Conservation (phyloP, 2,888 invertebrate genomes). For the Phania funesta region DNA sequence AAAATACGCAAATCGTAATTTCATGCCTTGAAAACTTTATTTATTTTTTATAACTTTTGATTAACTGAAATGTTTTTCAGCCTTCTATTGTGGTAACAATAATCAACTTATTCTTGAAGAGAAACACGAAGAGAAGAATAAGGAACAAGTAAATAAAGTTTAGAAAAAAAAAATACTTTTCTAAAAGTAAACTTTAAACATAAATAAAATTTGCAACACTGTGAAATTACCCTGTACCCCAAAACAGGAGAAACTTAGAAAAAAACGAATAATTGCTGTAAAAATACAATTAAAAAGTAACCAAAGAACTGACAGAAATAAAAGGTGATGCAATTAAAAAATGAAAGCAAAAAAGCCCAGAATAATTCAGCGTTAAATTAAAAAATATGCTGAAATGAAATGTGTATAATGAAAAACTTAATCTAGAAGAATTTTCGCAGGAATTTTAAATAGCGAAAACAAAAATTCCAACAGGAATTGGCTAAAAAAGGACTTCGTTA, state of each 20-base stretch:
- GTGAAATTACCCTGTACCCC: constrained; percentile 63
- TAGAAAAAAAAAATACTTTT: constrained; percentile 29
- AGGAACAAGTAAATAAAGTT: constrained; percentile 39
- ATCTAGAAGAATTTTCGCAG: not conserved
- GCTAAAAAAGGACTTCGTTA: too few species aligned
- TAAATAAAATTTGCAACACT: constrained; percentile 68
- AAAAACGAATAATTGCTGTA: constrained; percentile 33
- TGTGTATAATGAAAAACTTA: not conserved
- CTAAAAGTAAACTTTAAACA: constrained; percentile 64
- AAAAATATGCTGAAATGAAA: constrained; percentile 20
- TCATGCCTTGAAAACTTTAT: constrained; percentile 54
- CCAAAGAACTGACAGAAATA: not conserved
- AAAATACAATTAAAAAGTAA: constrained; percentile 53
- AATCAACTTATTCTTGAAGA: constrained; percentile 3
- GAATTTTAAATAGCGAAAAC: not conserved
- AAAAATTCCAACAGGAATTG: too few species aligned
- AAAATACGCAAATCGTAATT: constrained; percentile 34
- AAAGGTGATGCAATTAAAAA: not conserved
- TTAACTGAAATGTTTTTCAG: constrained; percentile 51
- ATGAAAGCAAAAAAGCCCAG: not conserved
- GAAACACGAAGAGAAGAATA: not conserved
- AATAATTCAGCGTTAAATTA: constrained; percentile 7
- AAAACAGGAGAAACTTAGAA: constrained; percentile 6
- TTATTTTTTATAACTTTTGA: constrained; percentile 58
- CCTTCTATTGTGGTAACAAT: not conserved